Evolutionary conservation across 2,113 vertebrate species (phyloP).

Genomic region (Spheniscus mendiculus): DNA sequence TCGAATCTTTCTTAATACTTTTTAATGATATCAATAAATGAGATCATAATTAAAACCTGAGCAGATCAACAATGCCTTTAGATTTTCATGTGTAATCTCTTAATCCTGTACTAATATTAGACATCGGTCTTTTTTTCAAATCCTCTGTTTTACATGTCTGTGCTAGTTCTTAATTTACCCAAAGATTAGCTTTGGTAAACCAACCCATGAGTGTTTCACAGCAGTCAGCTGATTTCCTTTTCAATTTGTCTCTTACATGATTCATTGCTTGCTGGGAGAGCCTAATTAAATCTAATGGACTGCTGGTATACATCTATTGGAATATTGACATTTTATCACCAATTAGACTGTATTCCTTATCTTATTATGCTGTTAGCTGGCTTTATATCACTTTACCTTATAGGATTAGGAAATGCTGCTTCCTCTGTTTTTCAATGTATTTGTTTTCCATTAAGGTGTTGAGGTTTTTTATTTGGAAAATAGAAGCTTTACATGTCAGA

Average conservation of each 20-base stretch:
- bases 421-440: not conserved
- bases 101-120: slow-evolving; percentile 38
- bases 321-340: slow-evolving; percentile 70
- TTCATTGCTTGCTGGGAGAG: slow-evolving; percentile 60
- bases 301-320: slow-evolving; percentile 42
- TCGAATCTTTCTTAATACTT: not conserved
- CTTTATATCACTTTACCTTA: slow-evolving; percentile 41
- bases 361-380: slow-evolving; percentile 33
- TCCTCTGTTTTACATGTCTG: not conserved
- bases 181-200: slow-evolving; percentile 35
- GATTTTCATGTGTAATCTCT: not conserved
- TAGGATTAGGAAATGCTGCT: slow-evolving; percentile 24
- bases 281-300: slow-evolving; percentile 67
- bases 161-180: not conserved
- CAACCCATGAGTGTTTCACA: slow-evolving; percentile 26
- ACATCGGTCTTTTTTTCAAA: not conserved
- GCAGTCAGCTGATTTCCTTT: slow-evolving; percentile 54
- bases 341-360: slow-evolving; percentile 54
- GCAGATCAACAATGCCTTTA: not conserved
- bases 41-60: slow-evolving; percentile 20
- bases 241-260: slow-evolving; percentile 39
- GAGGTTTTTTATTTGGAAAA: not conserved
- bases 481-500: not conserved
- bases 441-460: not conserved
- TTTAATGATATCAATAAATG: not conserved